Percentiles rank a stretch among this genome's conserved stretches.
These are phyloP conservation scores for Chrosomus eos DNA, from an alignment of 2,797 vertebrate species.

Conservation along the genomic window DNA sequence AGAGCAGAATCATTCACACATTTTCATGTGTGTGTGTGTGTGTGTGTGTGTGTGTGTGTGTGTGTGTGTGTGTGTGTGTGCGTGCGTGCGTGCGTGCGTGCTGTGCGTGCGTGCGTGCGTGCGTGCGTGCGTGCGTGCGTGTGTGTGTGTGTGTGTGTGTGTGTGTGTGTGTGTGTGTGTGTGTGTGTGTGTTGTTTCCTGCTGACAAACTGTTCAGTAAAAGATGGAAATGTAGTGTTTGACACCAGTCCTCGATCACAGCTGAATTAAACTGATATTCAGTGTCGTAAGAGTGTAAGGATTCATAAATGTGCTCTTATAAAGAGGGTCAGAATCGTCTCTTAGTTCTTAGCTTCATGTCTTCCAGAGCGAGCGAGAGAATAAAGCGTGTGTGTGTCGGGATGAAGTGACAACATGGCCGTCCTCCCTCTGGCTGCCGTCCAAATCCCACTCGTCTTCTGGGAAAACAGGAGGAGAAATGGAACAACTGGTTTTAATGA, in stretches of 20 bases:
- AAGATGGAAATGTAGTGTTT: background rate
- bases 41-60: too few species aligned
- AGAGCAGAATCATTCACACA: background rate
- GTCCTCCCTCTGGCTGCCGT: slow-evolving; percentile 97
- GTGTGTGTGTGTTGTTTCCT: background rate
- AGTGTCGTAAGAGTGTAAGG: slow-evolving; percentile 39
- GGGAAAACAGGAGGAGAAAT: slow-evolving; percentile 99
- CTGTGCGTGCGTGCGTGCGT: too few species aligned
- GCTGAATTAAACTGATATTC: background rate
- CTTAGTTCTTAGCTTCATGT: slow-evolving; percentile 18
- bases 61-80: too few species aligned
- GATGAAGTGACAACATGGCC: slow-evolving; percentile 89
- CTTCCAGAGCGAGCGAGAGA: slow-evolving; percentile 53
- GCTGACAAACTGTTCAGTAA: background rate
- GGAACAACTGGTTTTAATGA: slow-evolving; percentile 99
- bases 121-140: too few species aligned
- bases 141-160: background rate
- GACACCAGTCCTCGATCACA: too few species aligned
- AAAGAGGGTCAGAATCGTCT: slow-evolving; percentile 29
- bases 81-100: too few species aligned
- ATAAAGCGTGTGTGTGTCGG: slow-evolving; percentile 50
- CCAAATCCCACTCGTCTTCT: slow-evolving; percentile 98
- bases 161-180: background rate
- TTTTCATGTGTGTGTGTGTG: background rate
- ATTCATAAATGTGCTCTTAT: slow-evolving; percentile 61